Percentiles rank a stretch among this genome's conserved stretches.
phyloP scores from a whole-genome alignment of 2,797 vertebrate genomes.

The Hipposideros larvatus region DNA sequence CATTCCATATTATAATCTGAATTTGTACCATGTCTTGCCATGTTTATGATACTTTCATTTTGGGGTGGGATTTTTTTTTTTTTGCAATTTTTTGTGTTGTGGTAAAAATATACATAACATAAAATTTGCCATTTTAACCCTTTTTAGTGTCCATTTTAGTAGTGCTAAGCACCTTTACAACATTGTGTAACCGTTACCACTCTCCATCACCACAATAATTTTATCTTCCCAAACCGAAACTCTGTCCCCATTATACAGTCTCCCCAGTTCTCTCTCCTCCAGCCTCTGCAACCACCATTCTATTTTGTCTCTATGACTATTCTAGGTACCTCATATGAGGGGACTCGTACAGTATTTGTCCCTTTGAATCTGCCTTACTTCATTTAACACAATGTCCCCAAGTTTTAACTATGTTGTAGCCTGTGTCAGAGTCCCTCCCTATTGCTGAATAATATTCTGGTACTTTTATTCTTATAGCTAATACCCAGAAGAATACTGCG shows the following conservation, averaged over 20 bases:
- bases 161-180: background rate
- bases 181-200: background rate
- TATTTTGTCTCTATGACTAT: fast-evolving
- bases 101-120: background rate
- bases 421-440: background rate
- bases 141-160: background rate
- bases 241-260: background rate
- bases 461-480: background rate
- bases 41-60: background rate
- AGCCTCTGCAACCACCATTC: background rate
- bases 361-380: background rate
- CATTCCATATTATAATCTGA: background rate
- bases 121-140: background rate
- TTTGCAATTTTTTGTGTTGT: background rate
- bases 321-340: background rate
- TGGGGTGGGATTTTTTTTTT: too few species aligned
- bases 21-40: background rate
- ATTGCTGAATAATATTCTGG: background rate
- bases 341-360: background rate
- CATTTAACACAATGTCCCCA: background rate
- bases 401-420: background rate
- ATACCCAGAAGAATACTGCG: background rate
- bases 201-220: background rate
- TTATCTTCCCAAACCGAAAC: background rate
- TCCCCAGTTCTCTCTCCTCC: fast-evolving